These are phyloP conservation scores for Phocides pigmalion DNA, from an alignment of 1,140 invertebrate genomes.

Conservation along the genomic window DNA sequence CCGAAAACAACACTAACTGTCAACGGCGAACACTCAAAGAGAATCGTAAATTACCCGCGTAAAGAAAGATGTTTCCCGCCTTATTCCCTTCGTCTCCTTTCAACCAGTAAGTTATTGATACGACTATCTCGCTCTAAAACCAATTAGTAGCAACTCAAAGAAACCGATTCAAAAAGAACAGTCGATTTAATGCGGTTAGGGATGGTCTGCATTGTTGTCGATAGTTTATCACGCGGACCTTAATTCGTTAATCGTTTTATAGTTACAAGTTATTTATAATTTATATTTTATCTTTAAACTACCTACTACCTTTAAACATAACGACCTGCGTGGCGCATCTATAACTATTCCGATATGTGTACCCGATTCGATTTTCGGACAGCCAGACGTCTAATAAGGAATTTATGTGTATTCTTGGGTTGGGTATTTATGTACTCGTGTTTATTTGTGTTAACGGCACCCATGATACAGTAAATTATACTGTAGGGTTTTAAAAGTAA, in stretches of 20 bases:
- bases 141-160: slow-evolving; percentile 68
- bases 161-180: slow-evolving; percentile 53
- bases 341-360: too few species aligned
- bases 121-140: slow-evolving; percentile 52
- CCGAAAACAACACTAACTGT: slow-evolving; percentile 75
- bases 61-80: slow-evolving; percentile 74
- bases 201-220: slow-evolving; percentile 19
- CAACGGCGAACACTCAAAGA: slow-evolving; percentile 68
- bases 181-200: slow-evolving; percentile 50
- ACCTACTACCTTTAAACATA: too few species aligned
- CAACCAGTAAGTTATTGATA: not conserved
- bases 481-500: too few species aligned
- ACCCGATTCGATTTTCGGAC: too few species aligned
- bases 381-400: too few species aligned
- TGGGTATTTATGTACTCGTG: too few species aligned
- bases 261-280: not conserved
- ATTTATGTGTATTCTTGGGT: too few species aligned
- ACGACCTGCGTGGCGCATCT: too few species aligned
- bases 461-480: too few species aligned
- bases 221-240: slow-evolving; percentile 11
- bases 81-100: slow-evolving; percentile 44
- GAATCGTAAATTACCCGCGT: slow-evolving; percentile 63
- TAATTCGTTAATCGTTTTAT: not conserved
- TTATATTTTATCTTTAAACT: too few species aligned
- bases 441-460: too few species aligned